Percentiles rank a stretch among this genome's conserved stretches.
phyloP scores from a whole-genome alignment of 2,113 vertebrate genomes.

The Mastomys coucha region DNA sequence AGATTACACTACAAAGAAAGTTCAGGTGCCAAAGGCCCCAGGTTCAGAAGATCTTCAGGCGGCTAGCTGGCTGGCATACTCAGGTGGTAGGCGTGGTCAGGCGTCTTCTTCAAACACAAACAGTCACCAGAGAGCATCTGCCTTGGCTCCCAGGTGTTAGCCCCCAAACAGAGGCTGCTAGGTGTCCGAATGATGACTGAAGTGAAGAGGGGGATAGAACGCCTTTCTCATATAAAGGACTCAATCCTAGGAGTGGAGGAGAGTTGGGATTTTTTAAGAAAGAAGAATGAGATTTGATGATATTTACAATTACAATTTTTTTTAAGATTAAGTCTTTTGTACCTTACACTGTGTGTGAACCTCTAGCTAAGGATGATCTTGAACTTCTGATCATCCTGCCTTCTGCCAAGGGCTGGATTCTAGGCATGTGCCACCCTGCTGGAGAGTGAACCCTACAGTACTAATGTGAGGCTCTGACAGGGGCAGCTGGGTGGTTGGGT shows the following conservation, averaged over 20 bases:
- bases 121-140: no score
- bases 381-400: neutral
- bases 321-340: neutral
- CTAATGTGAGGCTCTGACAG: neutral
- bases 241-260: neutral
- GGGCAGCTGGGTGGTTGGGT: neutral
- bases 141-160: no score
- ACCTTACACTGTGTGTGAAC: neutral
- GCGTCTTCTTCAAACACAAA: no score
- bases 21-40: no score
- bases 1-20: no score
- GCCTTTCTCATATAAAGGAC: slow-evolving; percentile 3
- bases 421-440: neutral
- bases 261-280: neutral
- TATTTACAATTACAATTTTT: neutral
- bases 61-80: no score
- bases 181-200: no score
- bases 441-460: neutral
- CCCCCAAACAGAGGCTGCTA: no score
- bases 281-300: neutral
- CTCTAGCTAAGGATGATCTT: neutral
- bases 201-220: no score
- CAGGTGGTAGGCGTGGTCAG: no score
- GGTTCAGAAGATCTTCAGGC: no score
- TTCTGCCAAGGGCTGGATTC: neutral